A percentile compares a stretch with the other conserved stretches of the same genome.
Evolutionary conservation across 2,888 invertebrate species (phyloP).

Genomic region (Amphipyra berbera): DNA sequence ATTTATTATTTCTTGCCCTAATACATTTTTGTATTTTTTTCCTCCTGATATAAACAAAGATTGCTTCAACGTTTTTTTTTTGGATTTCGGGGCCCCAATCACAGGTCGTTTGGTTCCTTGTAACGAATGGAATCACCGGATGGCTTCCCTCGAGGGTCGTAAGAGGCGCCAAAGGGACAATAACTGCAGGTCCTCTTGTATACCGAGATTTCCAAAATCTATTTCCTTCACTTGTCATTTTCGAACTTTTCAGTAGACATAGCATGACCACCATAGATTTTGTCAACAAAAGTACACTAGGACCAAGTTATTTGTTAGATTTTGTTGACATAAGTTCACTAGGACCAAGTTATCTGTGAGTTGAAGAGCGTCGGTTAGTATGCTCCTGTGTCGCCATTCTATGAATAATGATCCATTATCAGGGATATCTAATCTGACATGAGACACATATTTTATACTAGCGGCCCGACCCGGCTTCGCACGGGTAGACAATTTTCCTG

Average conservation of each 20-base stretch:
- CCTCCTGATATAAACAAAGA: constrained; percentile 10
- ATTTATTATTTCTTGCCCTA: background rate
- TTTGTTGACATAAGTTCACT: too few relatives aligned
- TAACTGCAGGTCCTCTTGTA: constrained; percentile 16
- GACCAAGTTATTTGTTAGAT: too few relatives aligned
- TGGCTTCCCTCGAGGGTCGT: constrained; percentile 24
- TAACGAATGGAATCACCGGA: constrained; percentile 32
- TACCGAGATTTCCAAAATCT: constrained; percentile 29
- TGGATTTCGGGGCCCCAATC: constrained; percentile 15
- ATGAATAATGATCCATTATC: too few relatives aligned
- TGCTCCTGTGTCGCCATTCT: too few relatives aligned
- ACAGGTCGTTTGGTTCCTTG: constrained; percentile 29
- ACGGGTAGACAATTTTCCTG: too few relatives aligned
- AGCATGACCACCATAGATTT: too few relatives aligned
- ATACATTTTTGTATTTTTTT: background rate
- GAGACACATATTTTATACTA: too few relatives aligned
- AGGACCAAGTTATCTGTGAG: too few relatives aligned
- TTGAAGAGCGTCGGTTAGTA: too few relatives aligned
- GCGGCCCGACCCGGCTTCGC: too few relatives aligned
- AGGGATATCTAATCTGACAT: too few relatives aligned
- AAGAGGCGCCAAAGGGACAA: constrained; percentile 26
- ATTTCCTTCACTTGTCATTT: constrained; percentile 29
- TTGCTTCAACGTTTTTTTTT: constrained; percentile 19
- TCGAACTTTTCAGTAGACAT: background rate
- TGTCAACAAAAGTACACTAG: too few relatives aligned